Percentiles rank a stretch among this genome's conserved stretches.
phyloP scores from a whole-genome alignment of 2,797 vertebrate species.

The Amblyopsis hoosieri region DNA sequence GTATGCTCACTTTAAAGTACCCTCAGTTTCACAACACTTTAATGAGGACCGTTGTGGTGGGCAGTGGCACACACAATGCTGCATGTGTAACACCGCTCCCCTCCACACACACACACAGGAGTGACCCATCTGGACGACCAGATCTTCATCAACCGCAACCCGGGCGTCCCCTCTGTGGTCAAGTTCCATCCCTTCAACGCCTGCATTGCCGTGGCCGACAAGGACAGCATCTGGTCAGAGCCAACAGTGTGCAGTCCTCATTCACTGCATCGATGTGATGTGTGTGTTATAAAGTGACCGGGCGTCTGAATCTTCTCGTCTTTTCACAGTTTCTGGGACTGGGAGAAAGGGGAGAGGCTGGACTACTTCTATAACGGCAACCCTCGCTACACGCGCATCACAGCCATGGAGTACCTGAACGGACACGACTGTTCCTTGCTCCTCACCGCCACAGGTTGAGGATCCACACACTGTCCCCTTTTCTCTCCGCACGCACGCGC shows the following conservation, averaged over 20 bases:
- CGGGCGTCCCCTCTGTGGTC: constrained; percentile 93
- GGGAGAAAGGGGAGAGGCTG: constrained; percentile 95
- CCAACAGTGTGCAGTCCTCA: neutral
- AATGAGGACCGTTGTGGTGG: too few species aligned
- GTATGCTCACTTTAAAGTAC: too few species aligned
- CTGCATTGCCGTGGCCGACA: constrained; percentile 94
- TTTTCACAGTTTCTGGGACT: constrained; percentile 90
- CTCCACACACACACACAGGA: constrained; percentile 69
- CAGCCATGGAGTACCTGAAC: constrained; percentile 96
- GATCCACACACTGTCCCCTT: neutral
- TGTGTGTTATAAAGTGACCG: neutral
- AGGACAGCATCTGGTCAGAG: constrained; percentile 95
- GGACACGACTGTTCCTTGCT: constrained; percentile 95
- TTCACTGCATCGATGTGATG: neutral
- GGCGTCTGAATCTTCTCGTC: neutral
- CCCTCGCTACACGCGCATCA: constrained; percentile 94
- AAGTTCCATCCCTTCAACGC: constrained; percentile 97
- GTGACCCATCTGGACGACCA: constrained; percentile 93
- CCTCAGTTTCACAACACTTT: too few species aligned
- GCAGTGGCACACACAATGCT: too few species aligned
- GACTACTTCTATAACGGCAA: constrained; percentile 99
- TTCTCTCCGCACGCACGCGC: neutral
- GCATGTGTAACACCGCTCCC: constrained; percentile 1
- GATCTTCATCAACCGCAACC: constrained; percentile 98
- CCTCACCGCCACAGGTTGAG: constrained; percentile 90